A percentile compares a stretch with the other conserved stretches of the same genome.
phyloP scores from a whole-genome alignment of 2,797 vertebrate species.

The Mionectes olivaceus region DNA sequence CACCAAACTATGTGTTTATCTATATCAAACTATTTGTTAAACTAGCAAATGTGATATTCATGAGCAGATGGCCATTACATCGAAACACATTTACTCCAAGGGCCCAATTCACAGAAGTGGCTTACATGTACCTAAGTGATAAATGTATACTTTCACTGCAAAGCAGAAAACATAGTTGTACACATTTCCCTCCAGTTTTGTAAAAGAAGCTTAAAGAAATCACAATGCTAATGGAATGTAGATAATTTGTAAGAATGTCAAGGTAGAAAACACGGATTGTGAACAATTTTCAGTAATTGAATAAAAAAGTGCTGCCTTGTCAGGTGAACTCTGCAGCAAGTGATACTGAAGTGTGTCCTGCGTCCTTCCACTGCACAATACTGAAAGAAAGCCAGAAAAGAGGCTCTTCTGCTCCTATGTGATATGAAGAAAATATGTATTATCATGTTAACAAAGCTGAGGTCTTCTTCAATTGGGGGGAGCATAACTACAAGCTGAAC shows the following conservation, averaged over 20 bases:
- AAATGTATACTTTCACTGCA: conserved; percentile 51
- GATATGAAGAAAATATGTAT: background rate
- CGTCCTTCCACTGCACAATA: background rate
- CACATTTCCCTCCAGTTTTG: conserved; percentile 49
- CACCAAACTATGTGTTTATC: conserved; percentile 68
- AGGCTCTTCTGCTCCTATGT: background rate
- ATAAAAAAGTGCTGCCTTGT: background rate
- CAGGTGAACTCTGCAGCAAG: background rate
- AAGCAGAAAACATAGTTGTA: conserved; percentile 37
- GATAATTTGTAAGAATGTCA: conserved; percentile 39
- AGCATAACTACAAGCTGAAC: background rate
- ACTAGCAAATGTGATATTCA: conserved; percentile 68
- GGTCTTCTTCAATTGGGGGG: background rate
- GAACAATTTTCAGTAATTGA: background rate
- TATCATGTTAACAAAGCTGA: background rate
- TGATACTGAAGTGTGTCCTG: background rate
- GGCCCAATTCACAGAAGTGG: conserved; percentile 69
- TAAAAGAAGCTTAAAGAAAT: conserved; percentile 34
- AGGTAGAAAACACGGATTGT: conserved; percentile 18
- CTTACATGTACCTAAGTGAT: conserved; percentile 69
- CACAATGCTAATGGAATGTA: background rate
- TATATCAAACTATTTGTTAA: conserved; percentile 67
- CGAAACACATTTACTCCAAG: conserved; percentile 75
- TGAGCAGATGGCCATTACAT: conserved; percentile 79
- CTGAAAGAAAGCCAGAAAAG: conserved; percentile 5